Conservation (phyloP, 2,113 vertebrate species). For the Pyxicephalus adspersus region DNA sequence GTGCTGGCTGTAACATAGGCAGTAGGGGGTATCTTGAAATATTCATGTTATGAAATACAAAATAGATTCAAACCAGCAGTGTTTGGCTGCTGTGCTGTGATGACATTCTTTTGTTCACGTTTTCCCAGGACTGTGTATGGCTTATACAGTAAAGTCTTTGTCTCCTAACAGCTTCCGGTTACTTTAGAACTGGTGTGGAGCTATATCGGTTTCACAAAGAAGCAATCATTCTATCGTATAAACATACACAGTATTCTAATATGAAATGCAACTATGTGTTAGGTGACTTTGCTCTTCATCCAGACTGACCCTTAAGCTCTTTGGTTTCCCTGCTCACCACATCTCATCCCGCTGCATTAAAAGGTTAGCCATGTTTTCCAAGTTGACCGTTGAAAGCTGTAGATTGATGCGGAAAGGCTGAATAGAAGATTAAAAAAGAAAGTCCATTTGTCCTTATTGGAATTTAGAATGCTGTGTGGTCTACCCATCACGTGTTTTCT, state of each 20-base stretch:
- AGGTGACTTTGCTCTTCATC: slow-evolving; percentile 2
- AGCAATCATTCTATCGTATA: background rate
- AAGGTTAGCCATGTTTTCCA: slow-evolving; percentile 16
- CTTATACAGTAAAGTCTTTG: too few species aligned
- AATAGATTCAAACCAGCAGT: background rate
- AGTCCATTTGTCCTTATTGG: slow-evolving; percentile 23
- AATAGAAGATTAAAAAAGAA: slow-evolving; percentile 32
- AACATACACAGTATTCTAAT: background rate
- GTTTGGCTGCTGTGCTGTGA: background rate
- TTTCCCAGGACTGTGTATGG: too few species aligned
- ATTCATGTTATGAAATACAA: too few species aligned
- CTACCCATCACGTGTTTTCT: background rate
- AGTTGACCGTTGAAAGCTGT: slow-evolving; percentile 17
- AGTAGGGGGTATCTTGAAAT: too few species aligned
- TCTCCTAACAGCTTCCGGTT: too few species aligned
- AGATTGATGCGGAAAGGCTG: slow-evolving; percentile 40
- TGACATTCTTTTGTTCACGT: background rate
- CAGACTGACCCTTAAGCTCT: slow-evolving; percentile 7
- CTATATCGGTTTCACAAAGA: background rate
- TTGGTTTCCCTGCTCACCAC: slow-evolving; percentile 14
- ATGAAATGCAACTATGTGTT: slow-evolving; percentile 4
- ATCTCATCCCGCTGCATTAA: background rate
- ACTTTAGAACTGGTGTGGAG: too few species aligned
- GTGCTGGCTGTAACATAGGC: too few species aligned
- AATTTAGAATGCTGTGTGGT: slow-evolving; percentile 28